Evolutionary conservation across 2,888 invertebrate genomes (phyloP), one percentile per base, ranked within the genome.

Genomic region (Alentia gelatinosa): DNA sequence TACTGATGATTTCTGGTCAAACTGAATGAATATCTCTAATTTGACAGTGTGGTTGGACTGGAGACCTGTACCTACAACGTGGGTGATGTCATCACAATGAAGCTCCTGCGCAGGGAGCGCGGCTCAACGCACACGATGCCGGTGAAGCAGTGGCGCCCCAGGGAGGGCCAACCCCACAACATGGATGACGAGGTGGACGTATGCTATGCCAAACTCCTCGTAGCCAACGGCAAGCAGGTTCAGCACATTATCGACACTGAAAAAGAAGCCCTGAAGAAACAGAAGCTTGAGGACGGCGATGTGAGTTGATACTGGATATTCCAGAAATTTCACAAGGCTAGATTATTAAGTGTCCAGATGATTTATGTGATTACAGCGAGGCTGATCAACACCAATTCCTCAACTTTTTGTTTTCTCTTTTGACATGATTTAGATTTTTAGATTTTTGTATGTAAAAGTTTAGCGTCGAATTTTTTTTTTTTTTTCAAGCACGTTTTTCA

Each of bases 31-130:
- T n/a, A n/a, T n/a, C 47, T 42, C 47, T 42, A 15, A 12, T 12
- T 42, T 42, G 7, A 40, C 94, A 97, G 98, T 96, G 97, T 97
- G 50, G 96, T 97, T 19, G 96, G 97, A 90, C 96, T 94, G 42
- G 92, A 94, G 39, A 94, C 94, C 39, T 93, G 92, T 3, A 92
- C 96, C 5, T 96, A 93, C 91, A 93, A 93, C 89, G 94, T 94
- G 19, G 97, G 97, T n/a, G 97, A 98, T 92, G 96, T 96, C 35
- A 97, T 98, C 35, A 97, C 97, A 90, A 97, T 99, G 97, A 97
- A 97, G 92, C 96, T 99, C 93, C 99, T 99, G 97, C 97, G 97
- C 93, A 97, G 98, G n/a, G 97, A 97, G 92, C 97, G 97, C 91
- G 97, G 97, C 19, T 97, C 97, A 40, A 94, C 94, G 26, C 94